Percentiles rank a stretch among this genome's conserved stretches.
Evolutionary conservation across 2,888 invertebrate species (phyloP).

Genomic region (Aproaerema taeniolella): DNA sequence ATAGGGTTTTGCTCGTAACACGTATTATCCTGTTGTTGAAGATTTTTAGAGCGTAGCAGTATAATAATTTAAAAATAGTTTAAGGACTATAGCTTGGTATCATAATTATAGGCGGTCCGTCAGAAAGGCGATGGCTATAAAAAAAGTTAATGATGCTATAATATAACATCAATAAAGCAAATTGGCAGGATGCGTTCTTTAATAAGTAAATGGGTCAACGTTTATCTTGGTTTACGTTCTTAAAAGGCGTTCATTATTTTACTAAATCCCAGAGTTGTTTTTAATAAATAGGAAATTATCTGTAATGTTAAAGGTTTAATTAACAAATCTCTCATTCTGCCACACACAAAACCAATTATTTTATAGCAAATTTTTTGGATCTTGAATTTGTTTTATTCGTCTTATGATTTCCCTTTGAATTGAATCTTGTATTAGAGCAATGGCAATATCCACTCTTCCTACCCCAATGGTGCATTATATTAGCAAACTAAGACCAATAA

Average conservation of each 20-base stretch:
- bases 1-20: conserved; percentile 34
- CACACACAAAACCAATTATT: no score
- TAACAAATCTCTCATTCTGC: no score
- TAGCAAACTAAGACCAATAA: no score
- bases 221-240: conserved; percentile 34
- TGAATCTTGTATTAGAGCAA: no score
- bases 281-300: no score
- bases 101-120: conserved; percentile 64
- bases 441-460: no score
- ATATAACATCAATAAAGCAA: conserved; percentile 71
- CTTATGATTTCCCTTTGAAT: no score
- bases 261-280: conserved; percentile 1
- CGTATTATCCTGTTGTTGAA: conserved; percentile 50
- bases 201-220: conserved; percentile 62
- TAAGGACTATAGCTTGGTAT: conserved; percentile 55
- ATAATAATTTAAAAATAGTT: conserved; percentile 66
- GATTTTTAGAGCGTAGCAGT: conserved; percentile 49
- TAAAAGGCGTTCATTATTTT: conserved; percentile 12
- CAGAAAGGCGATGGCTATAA: conserved; percentile 57
- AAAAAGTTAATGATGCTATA: conserved; percentile 68
- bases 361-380: no score
- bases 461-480: no score
- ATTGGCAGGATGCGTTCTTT: conserved; percentile 65
- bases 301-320: no score
- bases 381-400: no score